Evolutionary conservation across 2,113 vertebrate genomes (phyloP).

Genomic region (Pterophyllum scalare): DNA sequence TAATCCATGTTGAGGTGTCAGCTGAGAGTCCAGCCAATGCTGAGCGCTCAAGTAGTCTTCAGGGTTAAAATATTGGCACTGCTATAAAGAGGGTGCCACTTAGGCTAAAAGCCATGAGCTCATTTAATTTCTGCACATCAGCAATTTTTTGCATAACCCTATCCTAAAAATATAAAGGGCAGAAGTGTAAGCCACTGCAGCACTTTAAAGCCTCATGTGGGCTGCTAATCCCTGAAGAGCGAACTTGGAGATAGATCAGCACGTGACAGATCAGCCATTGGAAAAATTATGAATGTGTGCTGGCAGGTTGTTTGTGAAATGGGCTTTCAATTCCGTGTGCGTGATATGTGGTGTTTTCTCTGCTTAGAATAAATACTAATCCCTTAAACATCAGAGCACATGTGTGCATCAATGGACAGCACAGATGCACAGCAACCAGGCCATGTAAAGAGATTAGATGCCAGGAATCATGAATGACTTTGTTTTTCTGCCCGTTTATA

Average conservation of each 20-base stretch:
- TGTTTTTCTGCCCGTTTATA: conserved; percentile 31
- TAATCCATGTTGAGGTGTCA: conserved; percentile 52
- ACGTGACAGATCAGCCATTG: conserved; percentile 59
- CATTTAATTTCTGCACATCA: conserved; percentile 35
- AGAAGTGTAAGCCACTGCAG: neutral
- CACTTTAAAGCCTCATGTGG: conserved; percentile 26
- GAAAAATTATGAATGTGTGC: conserved; percentile 72
- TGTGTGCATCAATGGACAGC: conserved; percentile 49
- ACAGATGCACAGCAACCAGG: conserved; percentile 35
- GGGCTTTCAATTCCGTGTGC: conserved; percentile 32
- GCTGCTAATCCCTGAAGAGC: conserved; percentile 59
- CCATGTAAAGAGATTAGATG: conserved; percentile 49
- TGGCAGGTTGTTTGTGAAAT: conserved; percentile 50
- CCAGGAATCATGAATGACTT: conserved; percentile 70
- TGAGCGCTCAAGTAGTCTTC: conserved; percentile 2
- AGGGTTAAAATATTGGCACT: conserved; percentile 44
- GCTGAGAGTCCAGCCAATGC: conserved; percentile 49
- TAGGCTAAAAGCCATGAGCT: conserved; percentile 16
- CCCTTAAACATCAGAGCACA: conserved; percentile 57
- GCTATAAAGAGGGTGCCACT: conserved; percentile 46
- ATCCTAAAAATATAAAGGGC: conserved; percentile 65
- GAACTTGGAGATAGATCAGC: conserved; percentile 53
- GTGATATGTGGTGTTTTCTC: conserved; percentile 39
- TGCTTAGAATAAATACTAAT: conserved; percentile 61
- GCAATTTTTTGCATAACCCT: conserved; percentile 26